These are phyloP conservation scores for Xestoiulus laeticollis DNA, from an alignment of 2,888 invertebrate genomes.

Conservation along the genomic window DNA sequence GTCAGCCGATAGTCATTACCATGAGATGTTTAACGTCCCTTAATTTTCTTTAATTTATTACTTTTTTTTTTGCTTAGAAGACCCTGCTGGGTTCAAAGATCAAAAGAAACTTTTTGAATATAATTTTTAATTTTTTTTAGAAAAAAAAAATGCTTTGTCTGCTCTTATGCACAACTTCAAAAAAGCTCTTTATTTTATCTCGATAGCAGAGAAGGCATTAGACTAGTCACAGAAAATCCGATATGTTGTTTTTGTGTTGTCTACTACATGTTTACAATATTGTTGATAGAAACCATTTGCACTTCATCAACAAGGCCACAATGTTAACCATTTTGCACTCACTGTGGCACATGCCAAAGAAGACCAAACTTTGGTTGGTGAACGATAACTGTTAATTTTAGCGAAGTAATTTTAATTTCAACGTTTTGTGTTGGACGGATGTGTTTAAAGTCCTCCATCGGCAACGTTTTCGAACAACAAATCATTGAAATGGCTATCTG, in stretches of 20 bases:
- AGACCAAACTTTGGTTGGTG: neutral
- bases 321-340: neutral
- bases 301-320: neutral
- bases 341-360: neutral
- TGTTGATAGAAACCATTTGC: neutral
- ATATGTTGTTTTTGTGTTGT: too few relatives aligned
- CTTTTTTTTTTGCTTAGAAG: neutral
- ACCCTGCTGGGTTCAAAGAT: neutral
- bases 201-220: neutral
- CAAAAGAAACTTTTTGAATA: neutral
- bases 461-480: neutral
- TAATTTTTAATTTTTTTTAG: neutral
- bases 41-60: neutral
- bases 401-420: neutral
- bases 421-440: neutral
- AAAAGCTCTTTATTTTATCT: neutral
- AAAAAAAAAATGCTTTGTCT: neutral
- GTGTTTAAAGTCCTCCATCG: neutral
- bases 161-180: neutral
- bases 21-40: neutral
- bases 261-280: neutral
- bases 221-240: neutral
- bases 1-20: neutral
- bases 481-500: slow-evolving; percentile 1
- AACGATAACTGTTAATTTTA: neutral